Evolutionary conservation across 2,888 invertebrate genomes (phyloP), one percentile per base, ranked within the genome.

Genomic region (Caenorhabditis becei): DNA sequence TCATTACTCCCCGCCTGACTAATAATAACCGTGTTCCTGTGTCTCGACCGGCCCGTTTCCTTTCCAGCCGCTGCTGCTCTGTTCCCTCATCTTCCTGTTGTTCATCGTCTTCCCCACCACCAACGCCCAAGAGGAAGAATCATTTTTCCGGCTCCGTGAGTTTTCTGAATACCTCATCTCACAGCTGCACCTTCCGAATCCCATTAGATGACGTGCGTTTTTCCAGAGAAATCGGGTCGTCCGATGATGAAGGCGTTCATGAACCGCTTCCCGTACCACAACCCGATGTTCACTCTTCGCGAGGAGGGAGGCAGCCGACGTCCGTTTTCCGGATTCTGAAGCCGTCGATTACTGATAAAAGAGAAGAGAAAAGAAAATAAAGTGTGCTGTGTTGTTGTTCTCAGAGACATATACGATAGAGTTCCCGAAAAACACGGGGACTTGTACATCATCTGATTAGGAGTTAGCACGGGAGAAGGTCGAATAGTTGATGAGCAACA

Each of bases 241-340:
- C 70, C 75, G 51, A 59, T 75, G 79, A 74, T 80, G 70, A 69
- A 69, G 51, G 63, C 69, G 18, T 80, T 80, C 70, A 61, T 80
- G 75, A 80, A 75, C 47, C 75, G 75, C 7, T 80, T 80, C 66
- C 80, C 80, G 16, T 80, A 80, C 61, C 80, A 80, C 56, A 80
- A 80, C 26, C 80, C 80, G 53, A 71, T 75, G 65, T 75, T 80
- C 74, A 70, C 62, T 11, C 44, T 80, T 11, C 75, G 80, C n/a
- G 80, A 74, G 41, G 69, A 80, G 26, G 69, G 61, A 2, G 74
- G 74, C 3, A 63, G 74, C n/a, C 79, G 66, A 65, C 75, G 47
- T 23, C 75, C 75, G 18, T 75, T 75, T 18, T 59, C 75, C 16
- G 74, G 74, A 44, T 58, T 74, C 53, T 61, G 28, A 61, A 58